phyloP scores from a whole-genome alignment of 2,113 vertebrate genomes.

The Myocastor coypus region DNA sequence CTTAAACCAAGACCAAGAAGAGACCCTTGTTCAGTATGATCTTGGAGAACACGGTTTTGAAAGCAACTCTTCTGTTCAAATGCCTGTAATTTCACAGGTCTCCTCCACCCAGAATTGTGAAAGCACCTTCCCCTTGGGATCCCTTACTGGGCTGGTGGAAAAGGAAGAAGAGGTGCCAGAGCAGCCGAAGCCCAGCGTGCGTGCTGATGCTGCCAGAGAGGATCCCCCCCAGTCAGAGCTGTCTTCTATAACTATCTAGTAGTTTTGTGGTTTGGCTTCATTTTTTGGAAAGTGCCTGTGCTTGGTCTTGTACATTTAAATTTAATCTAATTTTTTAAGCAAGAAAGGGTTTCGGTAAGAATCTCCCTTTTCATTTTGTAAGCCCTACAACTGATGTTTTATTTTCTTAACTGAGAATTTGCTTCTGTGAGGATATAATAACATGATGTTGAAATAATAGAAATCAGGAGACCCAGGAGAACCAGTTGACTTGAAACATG shows the following conservation, averaged over 20 bases:
- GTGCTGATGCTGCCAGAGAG: conserved; percentile 88
- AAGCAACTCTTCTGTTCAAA: conserved; percentile 93
- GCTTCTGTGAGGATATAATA: conserved; percentile 85
- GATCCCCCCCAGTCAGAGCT: conserved; percentile 91
- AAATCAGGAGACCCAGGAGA: no score
- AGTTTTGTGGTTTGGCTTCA: conserved; percentile 87
- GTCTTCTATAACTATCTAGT: conserved; percentile 95
- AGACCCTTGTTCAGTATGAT: conserved; percentile 96
- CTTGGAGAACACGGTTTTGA: conserved; percentile 94
- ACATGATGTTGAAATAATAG: conserved; percentile 72
- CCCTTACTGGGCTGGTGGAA: conserved; percentile 91
- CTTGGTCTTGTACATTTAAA: conserved; percentile 90
- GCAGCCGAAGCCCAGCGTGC: conserved; percentile 88
- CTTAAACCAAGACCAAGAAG: conserved; percentile 98
- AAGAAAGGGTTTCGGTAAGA: conserved; percentile 70
- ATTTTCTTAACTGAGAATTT: conserved; percentile 84
- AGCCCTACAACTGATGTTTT: conserved; percentile 84
- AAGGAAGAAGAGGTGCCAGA: conserved; percentile 90
- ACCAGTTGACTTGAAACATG: no score
- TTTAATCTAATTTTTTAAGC: conserved; percentile 88
- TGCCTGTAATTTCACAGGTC: conserved; percentile 95
- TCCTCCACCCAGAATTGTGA: conserved; percentile 98
- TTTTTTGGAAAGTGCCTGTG: conserved; percentile 96
- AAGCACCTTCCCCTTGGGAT: conserved; percentile 93
- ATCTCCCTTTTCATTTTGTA: conserved; percentile 87